Evolutionary conservation across 2,888 invertebrate genomes (phyloP).

Genomic region (Hydropsyche betteni): DNA sequence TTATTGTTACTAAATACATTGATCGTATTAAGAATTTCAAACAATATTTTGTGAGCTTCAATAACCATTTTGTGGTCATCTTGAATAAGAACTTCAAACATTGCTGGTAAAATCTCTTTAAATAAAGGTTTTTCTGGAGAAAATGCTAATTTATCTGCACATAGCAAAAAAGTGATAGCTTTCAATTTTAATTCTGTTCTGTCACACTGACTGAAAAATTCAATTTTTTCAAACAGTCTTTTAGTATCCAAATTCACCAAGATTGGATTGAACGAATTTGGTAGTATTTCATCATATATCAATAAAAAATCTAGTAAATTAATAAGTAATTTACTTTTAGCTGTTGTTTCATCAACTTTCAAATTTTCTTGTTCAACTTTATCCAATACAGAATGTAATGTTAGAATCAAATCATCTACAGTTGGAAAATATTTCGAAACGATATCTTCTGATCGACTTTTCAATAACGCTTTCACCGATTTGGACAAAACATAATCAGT

Average conservation of each 20-base stretch:
- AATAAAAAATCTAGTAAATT: constrained; percentile 60
- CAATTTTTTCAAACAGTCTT: constrained; percentile 59
- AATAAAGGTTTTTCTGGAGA: constrained; percentile 66
- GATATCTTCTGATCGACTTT: constrained; percentile 60
- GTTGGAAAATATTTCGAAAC: constrained; percentile 63
- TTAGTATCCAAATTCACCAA: constrained; percentile 63
- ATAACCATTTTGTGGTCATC: constrained; percentile 59
- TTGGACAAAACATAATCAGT: constrained; percentile 55
- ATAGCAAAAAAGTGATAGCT: constrained; percentile 62
- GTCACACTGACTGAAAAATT: constrained; percentile 56
- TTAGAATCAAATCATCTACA: constrained; percentile 57
- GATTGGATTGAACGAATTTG: constrained; percentile 62
- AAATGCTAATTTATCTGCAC: constrained; percentile 63
- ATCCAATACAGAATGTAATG: constrained; percentile 58
- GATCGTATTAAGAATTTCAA: constrained; percentile 69
- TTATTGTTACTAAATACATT: constrained; percentile 72
- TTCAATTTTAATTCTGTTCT: constrained; percentile 61
- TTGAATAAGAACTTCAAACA: constrained; percentile 66
- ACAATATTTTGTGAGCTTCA: constrained; percentile 67
- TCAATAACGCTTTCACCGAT: constrained; percentile 58
- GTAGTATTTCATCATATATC: constrained; percentile 61
- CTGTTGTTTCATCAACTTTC: constrained; percentile 53
- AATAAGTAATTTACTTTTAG: constrained; percentile 58
- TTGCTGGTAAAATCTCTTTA: constrained; percentile 66
- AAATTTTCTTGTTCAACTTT: constrained; percentile 53